Conservation (phyloP, 2,113 vertebrate species). For the Larimichthys polyactis region DNA sequence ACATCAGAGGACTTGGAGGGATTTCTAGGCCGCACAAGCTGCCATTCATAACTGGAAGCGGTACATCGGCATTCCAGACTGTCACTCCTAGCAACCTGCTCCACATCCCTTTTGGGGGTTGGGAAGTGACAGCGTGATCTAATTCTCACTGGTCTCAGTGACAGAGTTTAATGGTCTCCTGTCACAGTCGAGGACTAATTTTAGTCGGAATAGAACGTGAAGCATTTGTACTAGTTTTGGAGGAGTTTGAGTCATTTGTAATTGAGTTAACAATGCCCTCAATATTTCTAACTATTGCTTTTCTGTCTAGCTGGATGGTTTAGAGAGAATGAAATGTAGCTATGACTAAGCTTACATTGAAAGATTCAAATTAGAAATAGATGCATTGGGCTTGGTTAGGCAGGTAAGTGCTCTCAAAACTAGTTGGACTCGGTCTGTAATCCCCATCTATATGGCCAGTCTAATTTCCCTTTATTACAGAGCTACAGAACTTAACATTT, state of each 20-base stretch:
- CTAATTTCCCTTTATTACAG: background rate
- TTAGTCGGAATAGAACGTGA: background rate
- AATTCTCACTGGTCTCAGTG: slow-evolving; percentile 38
- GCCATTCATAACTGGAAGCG: slow-evolving; percentile 55
- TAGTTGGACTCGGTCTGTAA: too few species aligned
- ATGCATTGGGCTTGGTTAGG: background rate
- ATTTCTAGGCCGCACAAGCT: slow-evolving; percentile 49
- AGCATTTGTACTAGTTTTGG: background rate
- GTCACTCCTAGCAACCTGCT: slow-evolving; percentile 60
- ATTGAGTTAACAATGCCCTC: background rate
- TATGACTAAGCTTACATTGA: background rate
- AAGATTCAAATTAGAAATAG: background rate
- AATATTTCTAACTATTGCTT: background rate
- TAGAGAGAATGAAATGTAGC: background rate
- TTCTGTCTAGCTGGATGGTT: background rate
- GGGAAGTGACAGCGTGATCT: slow-evolving; percentile 37
- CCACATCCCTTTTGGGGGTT: slow-evolving; percentile 26
- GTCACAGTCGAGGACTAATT: background rate
- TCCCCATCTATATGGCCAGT: too few species aligned
- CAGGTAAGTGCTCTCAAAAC: too few species aligned
- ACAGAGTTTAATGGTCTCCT: background rate
- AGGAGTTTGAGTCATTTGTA: slow-evolving; percentile 3
- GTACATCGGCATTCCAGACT: slow-evolving; percentile 23
- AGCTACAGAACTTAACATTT: background rate
- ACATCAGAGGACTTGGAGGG: slow-evolving; percentile 34